phyloP scores from a whole-genome alignment of 2,797 vertebrate species.

The Macropodus opercularis region DNA sequence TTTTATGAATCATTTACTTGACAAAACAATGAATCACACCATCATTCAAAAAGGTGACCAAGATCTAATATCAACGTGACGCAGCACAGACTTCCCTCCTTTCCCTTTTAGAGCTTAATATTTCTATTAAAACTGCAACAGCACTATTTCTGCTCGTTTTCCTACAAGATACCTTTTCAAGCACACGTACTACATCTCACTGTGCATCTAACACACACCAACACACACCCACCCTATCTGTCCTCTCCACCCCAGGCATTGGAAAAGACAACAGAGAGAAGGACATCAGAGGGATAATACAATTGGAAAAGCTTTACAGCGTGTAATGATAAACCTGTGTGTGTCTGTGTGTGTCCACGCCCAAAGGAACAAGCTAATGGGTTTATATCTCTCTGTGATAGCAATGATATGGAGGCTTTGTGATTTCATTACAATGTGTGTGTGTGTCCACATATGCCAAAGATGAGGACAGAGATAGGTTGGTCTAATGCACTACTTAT shows the following conservation, averaged over 20 bases:
- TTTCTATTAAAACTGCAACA: conserved; percentile 1
- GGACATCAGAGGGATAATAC: conserved; percentile 86
- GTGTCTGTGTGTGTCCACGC: conserved; percentile 68
- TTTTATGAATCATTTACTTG: conserved; percentile 26
- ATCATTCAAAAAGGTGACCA: neutral
- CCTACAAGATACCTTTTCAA: conserved; percentile 21
- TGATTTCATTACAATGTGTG: conserved; percentile 90
- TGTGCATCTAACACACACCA: conserved; percentile 33
- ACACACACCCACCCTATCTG: conserved; percentile 63
- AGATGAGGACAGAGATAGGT: conserved; percentile 77
- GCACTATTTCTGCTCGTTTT: conserved; percentile 10
- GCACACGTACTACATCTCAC: conserved; percentile 26
- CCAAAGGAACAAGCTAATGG: conserved; percentile 91
- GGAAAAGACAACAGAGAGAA: conserved; percentile 78
- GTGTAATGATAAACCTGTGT: conserved; percentile 87
- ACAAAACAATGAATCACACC: neutral
- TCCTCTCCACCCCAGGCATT: conserved; percentile 75
- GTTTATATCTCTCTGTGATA: conserved; percentile 95
- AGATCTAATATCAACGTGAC: neutral
- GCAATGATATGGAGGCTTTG: conserved; percentile 90
- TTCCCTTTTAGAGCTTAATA: neutral
- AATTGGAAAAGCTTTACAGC: conserved; percentile 86
- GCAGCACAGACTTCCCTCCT: neutral
- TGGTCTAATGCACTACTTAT: conserved; percentile 88
- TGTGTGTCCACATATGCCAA: conserved; percentile 68